A percentile compares a stretch with the other conserved stretches of the same genome.
Conservation (phyloP, 1,140 invertebrate genomes). For the Solenopsis fugax region DNA sequence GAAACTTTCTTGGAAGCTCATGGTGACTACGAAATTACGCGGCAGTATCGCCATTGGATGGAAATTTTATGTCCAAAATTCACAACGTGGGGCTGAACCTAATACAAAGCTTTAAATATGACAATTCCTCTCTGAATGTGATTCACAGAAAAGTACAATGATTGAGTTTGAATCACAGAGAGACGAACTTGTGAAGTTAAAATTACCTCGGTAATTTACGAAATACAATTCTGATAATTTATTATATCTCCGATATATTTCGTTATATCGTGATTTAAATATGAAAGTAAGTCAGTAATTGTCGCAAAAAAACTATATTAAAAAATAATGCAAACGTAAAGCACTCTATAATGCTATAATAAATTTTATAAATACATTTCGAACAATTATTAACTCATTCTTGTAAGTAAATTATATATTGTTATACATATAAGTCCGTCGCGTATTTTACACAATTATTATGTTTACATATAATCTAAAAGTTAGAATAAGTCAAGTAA, state of each 20-base stretch:
- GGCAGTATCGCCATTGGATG: conserved; percentile 13
- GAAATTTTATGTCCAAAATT: conserved; percentile 26
- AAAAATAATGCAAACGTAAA: neutral
- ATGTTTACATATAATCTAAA: neutral
- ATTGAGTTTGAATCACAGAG: conserved; percentile 3
- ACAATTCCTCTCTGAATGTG: conserved; percentile 2
- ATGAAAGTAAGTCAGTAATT: neutral
- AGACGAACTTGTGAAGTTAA: neutral
- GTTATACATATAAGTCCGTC: neutral
- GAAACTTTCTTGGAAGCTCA: conserved; percentile 6
- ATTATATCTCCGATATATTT: conserved; percentile 3
- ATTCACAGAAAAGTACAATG: conserved; percentile 21
- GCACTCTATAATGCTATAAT: neutral
- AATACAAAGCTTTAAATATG: conserved; percentile 39
- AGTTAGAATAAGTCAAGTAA: neutral
- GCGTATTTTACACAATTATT: neutral
- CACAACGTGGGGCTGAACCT: neutral
- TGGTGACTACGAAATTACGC: conserved; percentile 16
- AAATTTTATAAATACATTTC: neutral
- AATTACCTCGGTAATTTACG: conserved; percentile 22
- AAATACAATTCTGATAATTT: neutral
- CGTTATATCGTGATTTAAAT: neutral
- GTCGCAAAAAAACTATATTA: neutral
- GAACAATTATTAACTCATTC: neutral
- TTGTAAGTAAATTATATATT: conserved; percentile 1